Percentiles rank a stretch among this genome's conserved stretches.
These are phyloP conservation scores for Acrocyrtus sp. DNA, from an alignment of 2,888 invertebrate species.

Conservation along the genomic window DNA sequence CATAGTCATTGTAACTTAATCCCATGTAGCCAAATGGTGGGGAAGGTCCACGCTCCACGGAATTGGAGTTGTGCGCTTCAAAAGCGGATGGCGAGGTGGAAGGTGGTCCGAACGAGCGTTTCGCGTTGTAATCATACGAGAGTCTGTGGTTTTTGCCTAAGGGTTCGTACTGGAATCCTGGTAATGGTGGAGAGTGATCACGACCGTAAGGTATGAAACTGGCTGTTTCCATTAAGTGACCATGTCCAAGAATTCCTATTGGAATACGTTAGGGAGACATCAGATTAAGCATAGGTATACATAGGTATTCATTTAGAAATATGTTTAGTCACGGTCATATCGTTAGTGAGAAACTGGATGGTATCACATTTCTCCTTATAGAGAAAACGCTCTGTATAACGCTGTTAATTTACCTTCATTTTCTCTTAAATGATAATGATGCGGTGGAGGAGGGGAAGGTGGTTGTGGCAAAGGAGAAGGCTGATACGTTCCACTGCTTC, in stretches of 20 bases:
- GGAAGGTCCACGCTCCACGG: slow-evolving; percentile 6
- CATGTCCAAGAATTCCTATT: slow-evolving; percentile 10
- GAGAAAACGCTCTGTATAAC: not conserved
- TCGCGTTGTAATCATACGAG: not conserved
- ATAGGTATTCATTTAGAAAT: no score
- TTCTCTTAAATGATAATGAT: slow-evolving; percentile 16
- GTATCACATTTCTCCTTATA: not conserved
- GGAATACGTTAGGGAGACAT: no score
- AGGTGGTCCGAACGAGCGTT: not conserved
- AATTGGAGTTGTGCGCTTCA: no score
- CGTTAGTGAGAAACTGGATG: not conserved
- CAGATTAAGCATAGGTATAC: no score
- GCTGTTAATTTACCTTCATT: slow-evolving; percentile 34
- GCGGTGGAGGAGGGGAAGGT: slow-evolving; percentile 18
- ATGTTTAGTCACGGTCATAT: no score
- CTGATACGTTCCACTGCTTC: slow-evolving; percentile 21
- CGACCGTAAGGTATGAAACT: slow-evolving; percentile 9
- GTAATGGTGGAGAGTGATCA: not conserved
- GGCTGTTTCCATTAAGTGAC: slow-evolving; percentile 1
- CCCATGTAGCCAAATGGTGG: slow-evolving; percentile 13
- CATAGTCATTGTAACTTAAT: slow-evolving; percentile 17
- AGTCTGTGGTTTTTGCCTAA: not conserved
- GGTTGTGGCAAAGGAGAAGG: slow-evolving; percentile 28
- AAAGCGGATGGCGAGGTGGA: no score
- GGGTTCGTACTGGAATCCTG: not conserved